Evolutionary conservation across 2,888 invertebrate genomes (phyloP).

Genomic region (Chesias legatella): DNA sequence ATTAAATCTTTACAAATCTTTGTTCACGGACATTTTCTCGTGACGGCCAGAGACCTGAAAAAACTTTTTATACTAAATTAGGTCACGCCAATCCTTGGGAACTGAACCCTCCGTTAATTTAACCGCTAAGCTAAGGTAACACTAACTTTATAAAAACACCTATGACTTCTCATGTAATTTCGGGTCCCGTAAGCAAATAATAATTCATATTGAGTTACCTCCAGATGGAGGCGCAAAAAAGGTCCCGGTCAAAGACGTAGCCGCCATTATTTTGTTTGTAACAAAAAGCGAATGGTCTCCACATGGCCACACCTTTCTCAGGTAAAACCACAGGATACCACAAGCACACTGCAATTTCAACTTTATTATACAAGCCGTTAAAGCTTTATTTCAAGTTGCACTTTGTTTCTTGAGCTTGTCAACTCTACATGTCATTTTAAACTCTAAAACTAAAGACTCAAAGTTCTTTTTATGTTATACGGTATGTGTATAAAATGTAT

Average conservation of each 20-base stretch:
- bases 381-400: background rate
- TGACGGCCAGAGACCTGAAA: no score
- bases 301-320: slow-evolving; percentile 50
- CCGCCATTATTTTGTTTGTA: slow-evolving; percentile 40
- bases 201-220: slow-evolving; percentile 9
- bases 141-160: no score
- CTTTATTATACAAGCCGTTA: background rate
- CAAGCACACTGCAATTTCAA: slow-evolving; percentile 1
- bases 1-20: no score
- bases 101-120: no score
- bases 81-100: no score
- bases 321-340: slow-evolving; percentile 35
- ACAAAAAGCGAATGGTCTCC: slow-evolving; percentile 36
- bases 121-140: no score
- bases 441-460: background rate
- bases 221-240: slow-evolving; percentile 32
- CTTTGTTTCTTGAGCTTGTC: slow-evolving; percentile 1
- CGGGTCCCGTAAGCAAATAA: background rate
- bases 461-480: slow-evolving; percentile 2
- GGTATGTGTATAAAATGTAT: slow-evolving; percentile 30
- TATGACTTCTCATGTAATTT: background rate
- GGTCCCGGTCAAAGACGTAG: slow-evolving; percentile 24
- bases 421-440: background rate
- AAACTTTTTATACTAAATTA: no score
- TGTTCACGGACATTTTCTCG: no score